Evolutionary conservation across 53 echinoderm and acorn worm genomes (phyloP), one percentile per base, ranked within the genome.

Genomic region (Zoroaster sp.): DNA sequence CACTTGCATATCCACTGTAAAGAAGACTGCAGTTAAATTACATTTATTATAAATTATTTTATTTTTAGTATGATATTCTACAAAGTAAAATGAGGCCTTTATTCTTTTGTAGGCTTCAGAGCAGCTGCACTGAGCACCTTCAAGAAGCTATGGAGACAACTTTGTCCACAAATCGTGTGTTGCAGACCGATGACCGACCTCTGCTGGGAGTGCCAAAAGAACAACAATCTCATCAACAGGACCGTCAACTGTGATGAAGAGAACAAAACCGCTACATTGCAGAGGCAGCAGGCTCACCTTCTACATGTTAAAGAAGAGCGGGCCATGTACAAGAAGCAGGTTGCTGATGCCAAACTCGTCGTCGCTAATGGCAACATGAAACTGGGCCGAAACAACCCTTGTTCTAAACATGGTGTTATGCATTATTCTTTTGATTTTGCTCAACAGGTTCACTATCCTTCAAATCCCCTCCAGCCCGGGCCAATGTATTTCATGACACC

Each of bases 351-450:
- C 5, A 31, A 46, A 33, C n/a, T 28, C 40, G 69, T 71, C 45
- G 14, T 28, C 20, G 40, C 43, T 6, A 46, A 15, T 0, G 51
- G 74, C 12, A 32, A 15, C 3, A 32, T 40, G 73, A 87, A 37
- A 35, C 38, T 87, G 40, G 73, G 73, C 49, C n/a, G 43, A 1
- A 73, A 73, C 39, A 25, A 13, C 30, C 73, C 70, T 35, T 83
- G 83, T 37, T 67, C 66, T 13, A 82, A 17, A 40, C 34, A 51
- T n/a, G 71, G 75, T 53, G 23, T 20, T 15, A 91, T 88, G 78
- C 72, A 92, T 65, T 92, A 92, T 59, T 53, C 72, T 3, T 92
- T 92, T n/a, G 89, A 92, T 41, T 92, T 82, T 74, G 89, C 88
- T 2, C 92, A 92, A 3, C 92, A 92, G 75, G 65, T 91, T 2